Base-by-base conservation (phyloP, 2,888 invertebrate genomes). In the Ophonus ardosiacus region DNA sequence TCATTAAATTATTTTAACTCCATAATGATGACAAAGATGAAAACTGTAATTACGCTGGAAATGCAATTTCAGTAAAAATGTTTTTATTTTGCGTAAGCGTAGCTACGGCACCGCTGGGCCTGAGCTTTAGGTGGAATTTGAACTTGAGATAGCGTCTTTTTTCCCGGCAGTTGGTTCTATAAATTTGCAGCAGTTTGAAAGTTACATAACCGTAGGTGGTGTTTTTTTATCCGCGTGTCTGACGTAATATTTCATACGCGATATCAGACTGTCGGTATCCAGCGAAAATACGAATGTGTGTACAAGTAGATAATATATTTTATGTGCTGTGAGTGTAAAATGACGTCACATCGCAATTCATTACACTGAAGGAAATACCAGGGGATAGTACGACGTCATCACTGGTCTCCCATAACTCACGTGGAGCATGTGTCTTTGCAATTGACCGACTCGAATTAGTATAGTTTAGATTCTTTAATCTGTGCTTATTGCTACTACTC, bases 261-360 rank as follows among this genome's bases (percentile, higher is more conserved):
- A 51, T 61, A 21, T 61, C 18, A 10, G 61, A 10, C 18, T 10
- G 61, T 76, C 7, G 43, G 76, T 56, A 31, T 31, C 31, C 31
- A 31, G 31, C 31, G 31, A 31, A 31, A 31, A 31, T 78, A 51
- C 40, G 57, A 21, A 56, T 76, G 76, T 78, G 78, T 56, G 78
- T 78, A 56, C 56, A 76, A 59, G 79, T 38, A 59, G 80, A 61
- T 71, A 74, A 74, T 71, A 74, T 40, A 68, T 56, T 59, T 63
- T 61, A 81, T 61, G 63, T 63, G 81, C 17, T 57, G 31, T 31
- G 61, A 31, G 79, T 80, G 79, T 31, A 81, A 68, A 71, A 71
- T 83, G 74, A 71, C 83, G 82, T 74, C 74, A 59, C 61, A 83
- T 83, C 59, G 83, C 71, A 83, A 83, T 83, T 83, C 83, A 83